These are phyloP conservation scores for Stegophylla sp. DNA, from an alignment of 2,888 invertebrate genomes.

Conservation along the genomic window DNA sequence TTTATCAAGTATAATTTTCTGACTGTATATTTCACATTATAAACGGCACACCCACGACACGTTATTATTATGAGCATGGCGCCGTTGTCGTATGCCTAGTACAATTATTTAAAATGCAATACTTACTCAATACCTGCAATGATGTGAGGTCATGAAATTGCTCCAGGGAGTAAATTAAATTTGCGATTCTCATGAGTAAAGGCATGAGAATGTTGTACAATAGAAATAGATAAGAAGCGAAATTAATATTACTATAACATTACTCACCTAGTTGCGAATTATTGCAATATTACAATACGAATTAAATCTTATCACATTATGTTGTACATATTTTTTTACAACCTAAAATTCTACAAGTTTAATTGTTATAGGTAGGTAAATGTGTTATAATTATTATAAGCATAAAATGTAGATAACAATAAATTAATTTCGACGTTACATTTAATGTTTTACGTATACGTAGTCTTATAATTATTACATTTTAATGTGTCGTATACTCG, in stretches of 20 bases:
- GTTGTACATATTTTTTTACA: not conserved
- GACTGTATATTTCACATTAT: no score
- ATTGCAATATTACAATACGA: not conserved
- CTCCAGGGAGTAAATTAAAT: slow-evolving; percentile 29
- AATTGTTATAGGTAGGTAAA: not conserved
- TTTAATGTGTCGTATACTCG: no score
- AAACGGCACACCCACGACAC: no score
- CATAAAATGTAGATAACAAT: not conserved
- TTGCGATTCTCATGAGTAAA: slow-evolving; percentile 32
- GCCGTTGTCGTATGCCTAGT: no score
- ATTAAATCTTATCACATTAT: not conserved
- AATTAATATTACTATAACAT: not conserved
- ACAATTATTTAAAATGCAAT: slow-evolving; percentile 36
- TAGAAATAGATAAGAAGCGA: not conserved
- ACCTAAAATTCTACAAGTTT: no score
- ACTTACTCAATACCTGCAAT: slow-evolving; percentile 29
- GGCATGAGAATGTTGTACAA: not conserved
- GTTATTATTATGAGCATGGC: no score
- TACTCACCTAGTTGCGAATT: not conserved
- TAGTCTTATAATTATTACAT: no score
- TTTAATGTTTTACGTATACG: no score
- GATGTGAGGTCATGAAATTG: slow-evolving; percentile 25
- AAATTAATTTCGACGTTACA: not conserved
- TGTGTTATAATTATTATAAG: not conserved
- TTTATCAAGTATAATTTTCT: no score